A percentile compares a stretch with the other conserved stretches of the same genome.
These are phyloP conservation scores for Phoenicopterus ruber DNA, from an alignment of 2,113 vertebrate species.

Conservation along the genomic window DNA sequence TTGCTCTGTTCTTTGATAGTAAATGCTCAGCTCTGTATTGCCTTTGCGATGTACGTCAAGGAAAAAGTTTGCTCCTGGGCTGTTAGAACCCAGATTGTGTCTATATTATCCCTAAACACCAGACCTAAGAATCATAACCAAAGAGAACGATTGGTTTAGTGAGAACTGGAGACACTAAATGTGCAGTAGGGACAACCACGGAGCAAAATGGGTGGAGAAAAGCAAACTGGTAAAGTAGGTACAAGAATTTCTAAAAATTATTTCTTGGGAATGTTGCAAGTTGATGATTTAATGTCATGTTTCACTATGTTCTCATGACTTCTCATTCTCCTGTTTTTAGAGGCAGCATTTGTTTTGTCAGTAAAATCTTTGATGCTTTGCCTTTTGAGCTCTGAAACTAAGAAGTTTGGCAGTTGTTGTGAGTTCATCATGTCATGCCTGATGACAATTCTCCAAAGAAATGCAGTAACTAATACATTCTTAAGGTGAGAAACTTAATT, in stretches of 20 bases:
- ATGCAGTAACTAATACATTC: not conserved
- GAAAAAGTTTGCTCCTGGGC: not conserved
- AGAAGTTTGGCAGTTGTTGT: not conserved
- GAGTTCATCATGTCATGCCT: not conserved
- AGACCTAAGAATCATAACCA: not conserved
- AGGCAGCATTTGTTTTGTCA: not conserved
- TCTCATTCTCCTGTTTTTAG: not conserved
- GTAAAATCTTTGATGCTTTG: not conserved
- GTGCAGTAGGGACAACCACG: not conserved
- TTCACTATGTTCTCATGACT: not conserved
- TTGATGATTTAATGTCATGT: not conserved
- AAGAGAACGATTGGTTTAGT: not conserved
- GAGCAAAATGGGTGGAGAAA: not conserved
- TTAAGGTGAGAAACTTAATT: constrained; percentile 36
- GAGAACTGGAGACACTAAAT: not conserved
- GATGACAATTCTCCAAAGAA: constrained; percentile 18
- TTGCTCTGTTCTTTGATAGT: not conserved
- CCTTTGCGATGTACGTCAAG: not conserved
- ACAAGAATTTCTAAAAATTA: not conserved
- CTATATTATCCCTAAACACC: not conserved
- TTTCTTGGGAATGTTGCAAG: not conserved
- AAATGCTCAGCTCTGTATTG: not conserved
- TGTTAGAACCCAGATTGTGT: not conserved
- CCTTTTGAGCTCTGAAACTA: not conserved
- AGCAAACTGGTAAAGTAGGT: accelerated